These are phyloP conservation scores for Pinctada fucata DNA, from an alignment of 2,888 invertebrate genomes.

Conservation along the genomic window DNA sequence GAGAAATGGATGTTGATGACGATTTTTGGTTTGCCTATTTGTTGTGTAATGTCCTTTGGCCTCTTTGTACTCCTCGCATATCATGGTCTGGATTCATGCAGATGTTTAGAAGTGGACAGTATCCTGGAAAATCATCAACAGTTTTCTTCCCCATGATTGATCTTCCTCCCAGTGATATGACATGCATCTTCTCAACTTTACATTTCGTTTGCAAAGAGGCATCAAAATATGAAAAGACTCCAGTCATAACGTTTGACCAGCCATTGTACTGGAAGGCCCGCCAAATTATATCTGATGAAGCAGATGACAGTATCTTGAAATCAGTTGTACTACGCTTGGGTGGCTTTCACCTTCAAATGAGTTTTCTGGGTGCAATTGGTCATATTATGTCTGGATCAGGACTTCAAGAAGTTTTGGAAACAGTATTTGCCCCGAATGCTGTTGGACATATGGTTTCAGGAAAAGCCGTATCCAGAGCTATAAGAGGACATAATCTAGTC, in stretches of 20 bases:
- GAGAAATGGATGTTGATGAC: neutral
- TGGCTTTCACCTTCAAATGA: conserved; percentile 48
- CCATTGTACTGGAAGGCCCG: conserved; percentile 50
- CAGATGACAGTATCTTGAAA: conserved; percentile 22
- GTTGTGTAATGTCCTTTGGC: conserved; percentile 1
- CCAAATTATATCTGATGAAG: conserved; percentile 19
- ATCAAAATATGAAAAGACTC: conserved; percentile 21
- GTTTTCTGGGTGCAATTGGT: conserved; percentile 57
- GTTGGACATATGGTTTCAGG: conserved; percentile 50
- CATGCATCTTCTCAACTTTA: conserved; percentile 48
- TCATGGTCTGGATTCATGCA: conserved; percentile 29
- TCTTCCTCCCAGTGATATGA: conserved; percentile 48
- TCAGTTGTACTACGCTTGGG: conserved; percentile 37
- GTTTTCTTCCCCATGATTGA: conserved; percentile 55
- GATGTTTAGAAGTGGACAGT: conserved; percentile 4
- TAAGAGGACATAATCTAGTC: conserved; percentile 51
- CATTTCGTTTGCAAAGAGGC: conserved; percentile 44
- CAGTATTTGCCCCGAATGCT: conserved; percentile 49
- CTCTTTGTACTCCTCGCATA: neutral
- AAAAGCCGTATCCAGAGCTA: conserved; percentile 48
- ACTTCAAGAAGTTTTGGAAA: conserved; percentile 48
- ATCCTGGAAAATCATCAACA: conserved; percentile 18
- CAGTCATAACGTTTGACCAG: conserved; percentile 55
- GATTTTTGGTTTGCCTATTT: neutral
- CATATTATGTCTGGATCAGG: conserved; percentile 50